Evolutionary conservation across 2,113 vertebrate species (phyloP), one percentile per base, ranked within the genome.

Genomic region (Eurypyga helias): DNA sequence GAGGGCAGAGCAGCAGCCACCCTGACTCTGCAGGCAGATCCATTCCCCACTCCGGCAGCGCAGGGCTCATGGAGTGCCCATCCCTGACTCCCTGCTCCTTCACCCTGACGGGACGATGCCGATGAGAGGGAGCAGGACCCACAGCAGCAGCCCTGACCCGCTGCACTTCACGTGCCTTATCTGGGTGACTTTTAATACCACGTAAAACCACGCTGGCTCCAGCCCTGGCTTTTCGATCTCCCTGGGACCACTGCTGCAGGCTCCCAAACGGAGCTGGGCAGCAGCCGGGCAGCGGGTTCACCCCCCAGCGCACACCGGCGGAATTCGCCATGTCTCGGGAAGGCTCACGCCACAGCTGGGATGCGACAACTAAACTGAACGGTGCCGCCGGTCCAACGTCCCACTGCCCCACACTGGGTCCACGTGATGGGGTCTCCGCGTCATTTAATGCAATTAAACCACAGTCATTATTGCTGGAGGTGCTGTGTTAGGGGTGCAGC

Each of bases 261-360:
- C 54, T 25, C 26, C 33, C 25, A 4, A 3, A 14, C 1, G 18
- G 71, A 23, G 61, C 11, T 4, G 13, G 33, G n/a, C 8, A 11
- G 49, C 21, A 23, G 61, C 11, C 6, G 13, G 33, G n/a, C 8
- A 11, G 49, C 21, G 2, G 33, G 19, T 31, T 45, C 46, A 4
- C 12, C 20, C n/a, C 57, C 15, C 1, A 1, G 10, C 62, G 2
- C 62, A 9, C 4, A 2, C 38, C 3, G 1, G 21, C 17, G 5
- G 10, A 10, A 45, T 31, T 33, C 4, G 2, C 65, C 7, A 11
- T 5, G 38, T 6, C 21, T 26, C 3, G 2, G 64, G 33, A 60
- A 38, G 28, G 26, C 38, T 45, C 33, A 5, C 10, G 11, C 21
- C 16, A 7, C 12, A 15, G 75, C 24, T 2, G 8, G 64, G 64